Evolutionary conservation across 2,888 invertebrate species (phyloP), one percentile per base, ranked within the genome.

Genomic region (Drosophila subsilvestris): DNA sequence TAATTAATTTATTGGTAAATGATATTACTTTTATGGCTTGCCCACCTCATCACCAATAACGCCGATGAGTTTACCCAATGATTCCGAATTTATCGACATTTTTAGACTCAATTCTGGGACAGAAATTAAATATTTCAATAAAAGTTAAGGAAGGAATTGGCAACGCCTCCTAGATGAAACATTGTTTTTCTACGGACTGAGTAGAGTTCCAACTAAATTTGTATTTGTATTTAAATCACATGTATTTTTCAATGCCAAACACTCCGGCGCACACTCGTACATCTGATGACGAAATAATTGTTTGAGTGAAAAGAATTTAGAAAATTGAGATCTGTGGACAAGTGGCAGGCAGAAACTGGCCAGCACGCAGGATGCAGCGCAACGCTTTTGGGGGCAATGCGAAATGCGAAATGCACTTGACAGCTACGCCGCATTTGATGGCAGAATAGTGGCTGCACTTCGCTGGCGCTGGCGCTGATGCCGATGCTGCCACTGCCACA

Each of bases 371-470:
- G 7, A 20, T 9, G 44, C 25, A 10, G 25, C 25, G 27, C n/a
- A 27, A 2, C 7, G 7, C 37, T 37, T 37, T 37, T 37, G 37
- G 37, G 27, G 37, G 37, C 37, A 27, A 22, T 53, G 61, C 61
- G 22, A 70, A 27, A 22, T 53, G 61, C 61, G 22, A 70, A 66
- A 66, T 83, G 83, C 79, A 84, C 86, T 83, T 86, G 86, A 83
- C 83, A 86, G 83, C 84, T 72, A 80, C 78, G 79, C 84, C 86
- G 73, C 76, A 81, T 84, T 83, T 83, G 84, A 86, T 86, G 81
- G 84, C 78, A 81, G 84, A 81, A 74, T 78, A 79, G 68, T 80
- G 77, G 78, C 60, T 83, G 86, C 84, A 83, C 74, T 83, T 74
- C 71, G 71, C 74, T 51, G 59, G 12, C 17, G 72, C n/a, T 63